A percentile compares a stretch with the other conserved stretches of the same genome.
These are phyloP conservation scores for Drosophila siamana DNA, from an alignment of 2,888 invertebrate genomes.

Conservation along the genomic window DNA sequence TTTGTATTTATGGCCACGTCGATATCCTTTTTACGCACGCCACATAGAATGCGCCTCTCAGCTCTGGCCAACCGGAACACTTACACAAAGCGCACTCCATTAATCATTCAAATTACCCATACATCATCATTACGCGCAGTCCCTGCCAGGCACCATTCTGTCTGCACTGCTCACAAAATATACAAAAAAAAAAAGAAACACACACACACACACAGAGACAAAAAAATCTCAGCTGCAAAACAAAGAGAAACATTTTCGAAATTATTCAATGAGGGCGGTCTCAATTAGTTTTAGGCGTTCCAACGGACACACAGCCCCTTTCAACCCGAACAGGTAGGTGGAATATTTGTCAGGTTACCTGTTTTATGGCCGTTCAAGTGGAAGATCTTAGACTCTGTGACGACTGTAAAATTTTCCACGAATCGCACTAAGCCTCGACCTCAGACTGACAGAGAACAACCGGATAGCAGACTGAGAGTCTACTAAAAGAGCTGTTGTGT, in stretches of 20 bases:
- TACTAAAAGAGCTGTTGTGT: constrained; percentile 8
- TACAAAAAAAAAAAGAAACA: constrained; percentile 29
- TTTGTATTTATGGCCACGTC: constrained; percentile 55
- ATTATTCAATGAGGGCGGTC: constrained; percentile 82
- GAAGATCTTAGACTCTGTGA: constrained; percentile 68
- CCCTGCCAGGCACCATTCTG: constrained; percentile 65
- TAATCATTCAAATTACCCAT: constrained; percentile 79
- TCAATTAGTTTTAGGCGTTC: constrained; percentile 79
- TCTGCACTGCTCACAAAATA: constrained; percentile 44
- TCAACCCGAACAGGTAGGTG: constrained; percentile 53
- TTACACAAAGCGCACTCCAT: constrained; percentile 73
- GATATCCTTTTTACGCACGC: constrained; percentile 66
- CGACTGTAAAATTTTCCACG: constrained; percentile 60
- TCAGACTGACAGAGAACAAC: constrained; percentile 5
- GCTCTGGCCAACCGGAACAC: constrained; percentile 65
- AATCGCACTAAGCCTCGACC: constrained; percentile 64
- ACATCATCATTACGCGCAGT: constrained; percentile 74
- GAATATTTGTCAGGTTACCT: constrained; percentile 58
- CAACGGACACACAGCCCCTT: constrained; percentile 34
- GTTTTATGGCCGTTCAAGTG: constrained; percentile 64
- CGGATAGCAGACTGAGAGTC: background rate
- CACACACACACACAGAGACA: constrained; percentile 21
- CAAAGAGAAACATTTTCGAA: constrained; percentile 55
- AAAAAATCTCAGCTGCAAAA: constrained; percentile 53
- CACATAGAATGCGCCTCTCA: constrained; percentile 41